Conservation (phyloP, 2,797 vertebrate genomes). For the Sarcophilus harrisii region DNA sequence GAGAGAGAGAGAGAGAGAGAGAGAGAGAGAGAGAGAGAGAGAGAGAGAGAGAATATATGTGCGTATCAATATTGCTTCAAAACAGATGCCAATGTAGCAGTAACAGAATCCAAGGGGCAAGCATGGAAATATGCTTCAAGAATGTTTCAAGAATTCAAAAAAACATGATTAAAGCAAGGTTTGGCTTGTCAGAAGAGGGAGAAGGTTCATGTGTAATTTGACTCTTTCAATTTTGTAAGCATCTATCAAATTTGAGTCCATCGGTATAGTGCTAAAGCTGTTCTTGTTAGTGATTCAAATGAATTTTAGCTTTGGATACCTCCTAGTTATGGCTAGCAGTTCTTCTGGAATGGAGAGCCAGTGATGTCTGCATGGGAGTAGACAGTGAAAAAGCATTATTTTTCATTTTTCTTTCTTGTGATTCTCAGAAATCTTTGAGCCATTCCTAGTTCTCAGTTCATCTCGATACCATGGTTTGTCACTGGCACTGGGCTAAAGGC, state of each 20-base stretch:
- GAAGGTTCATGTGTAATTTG: not conserved
- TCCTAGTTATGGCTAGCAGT: not conserved
- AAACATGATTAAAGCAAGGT: not conserved
- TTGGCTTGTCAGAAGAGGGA: not conserved
- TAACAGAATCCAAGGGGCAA: not conserved
- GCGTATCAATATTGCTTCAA: not conserved
- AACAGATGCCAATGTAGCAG: not conserved
- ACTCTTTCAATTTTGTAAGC: not conserved
- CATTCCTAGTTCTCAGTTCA: not conserved
- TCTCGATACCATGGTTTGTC: not conserved
- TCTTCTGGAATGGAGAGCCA: not conserved
- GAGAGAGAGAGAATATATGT: not conserved
- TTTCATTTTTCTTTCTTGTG: not conserved
- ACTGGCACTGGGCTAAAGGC: not conserved
- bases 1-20: too few species aligned
- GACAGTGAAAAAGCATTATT: not conserved
- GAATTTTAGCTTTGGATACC: not conserved
- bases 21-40: too few species aligned
- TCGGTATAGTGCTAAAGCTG: not conserved
- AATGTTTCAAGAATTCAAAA: not conserved
- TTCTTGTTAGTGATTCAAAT: not conserved
- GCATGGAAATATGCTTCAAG: not conserved
- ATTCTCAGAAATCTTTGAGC: not conserved
- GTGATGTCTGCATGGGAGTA: not conserved
- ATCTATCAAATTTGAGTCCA: not conserved